Conservation (phyloP, 2,888 invertebrate species). For the Sipha maydis region DNA sequence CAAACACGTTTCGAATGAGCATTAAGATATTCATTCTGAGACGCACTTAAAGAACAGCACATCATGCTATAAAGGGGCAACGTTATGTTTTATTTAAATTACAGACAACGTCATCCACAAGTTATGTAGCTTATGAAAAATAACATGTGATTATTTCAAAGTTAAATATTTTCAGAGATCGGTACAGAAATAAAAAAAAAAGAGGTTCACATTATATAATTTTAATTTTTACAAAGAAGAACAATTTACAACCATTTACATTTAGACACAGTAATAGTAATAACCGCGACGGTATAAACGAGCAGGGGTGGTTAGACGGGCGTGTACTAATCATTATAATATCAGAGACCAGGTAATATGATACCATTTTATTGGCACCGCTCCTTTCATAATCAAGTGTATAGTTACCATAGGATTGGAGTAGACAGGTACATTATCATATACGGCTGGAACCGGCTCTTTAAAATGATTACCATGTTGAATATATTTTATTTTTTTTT, state of each 20-base stretch:
- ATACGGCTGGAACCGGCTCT: slow-evolving; percentile 35
- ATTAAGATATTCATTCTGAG: not conserved
- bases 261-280: slow-evolving; percentile 31
- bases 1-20: not conserved
- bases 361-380: slow-evolving; percentile 59
- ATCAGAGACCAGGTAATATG: slow-evolving; percentile 53
- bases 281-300: slow-evolving; percentile 38
- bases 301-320: slow-evolving; percentile 31
- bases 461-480: slow-evolving; percentile 51
- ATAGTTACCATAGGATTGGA: slow-evolving; percentile 32
- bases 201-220: not conserved
- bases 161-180: slow-evolving; percentile 13
- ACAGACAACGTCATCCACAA: not conserved
- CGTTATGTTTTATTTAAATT: slow-evolving; percentile 26
- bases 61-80: not conserved
- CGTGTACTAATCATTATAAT: slow-evolving; percentile 56
- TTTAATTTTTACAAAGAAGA: slow-evolving; percentile 19
- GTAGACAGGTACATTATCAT: slow-evolving; percentile 47
- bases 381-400: slow-evolving; percentile 27
- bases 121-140: slow-evolving; percentile 18
- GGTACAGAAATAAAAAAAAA: not conserved
- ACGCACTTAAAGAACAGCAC: not conserved
- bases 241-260: slow-evolving; percentile 22
- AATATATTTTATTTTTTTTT: slow-evolving; percentile 37
- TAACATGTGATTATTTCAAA: slow-evolving; percentile 35